Evolutionary conservation across 2,888 invertebrate species (phyloP).

Genomic region (Chirona hameri): DNA sequence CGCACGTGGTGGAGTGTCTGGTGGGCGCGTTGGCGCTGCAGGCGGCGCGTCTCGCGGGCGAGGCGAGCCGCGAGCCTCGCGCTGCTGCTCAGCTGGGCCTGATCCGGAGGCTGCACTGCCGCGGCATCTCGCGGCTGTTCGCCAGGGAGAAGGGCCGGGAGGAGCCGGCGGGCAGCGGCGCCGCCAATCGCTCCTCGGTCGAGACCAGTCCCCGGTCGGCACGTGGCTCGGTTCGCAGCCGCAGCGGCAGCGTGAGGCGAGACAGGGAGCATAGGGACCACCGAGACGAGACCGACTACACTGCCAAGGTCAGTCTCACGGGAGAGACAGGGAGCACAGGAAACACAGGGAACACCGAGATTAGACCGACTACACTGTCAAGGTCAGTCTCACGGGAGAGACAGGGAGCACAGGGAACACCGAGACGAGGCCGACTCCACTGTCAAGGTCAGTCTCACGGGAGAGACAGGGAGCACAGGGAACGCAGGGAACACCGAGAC

Average conservation of each 20-base stretch:
- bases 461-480: too few species aligned
- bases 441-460: too few species aligned
- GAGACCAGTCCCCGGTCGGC: constrained; percentile 11
- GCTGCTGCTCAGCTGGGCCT: neutral
- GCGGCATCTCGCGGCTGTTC: neutral
- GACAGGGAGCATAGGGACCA: too few species aligned
- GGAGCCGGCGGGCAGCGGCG: neutral
- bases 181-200: neutral
- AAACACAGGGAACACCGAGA: neutral
- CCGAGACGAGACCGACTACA: neutral
- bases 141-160: neutral
- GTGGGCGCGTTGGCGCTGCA: constrained; percentile 6
- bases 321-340: too few species aligned
- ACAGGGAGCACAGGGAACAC: too few species aligned
- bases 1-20: constrained; percentile 32
- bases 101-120: constrained; percentile 10
- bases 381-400: neutral
- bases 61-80: neutral
- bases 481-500: too few species aligned
- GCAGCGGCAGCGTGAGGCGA: neutral
- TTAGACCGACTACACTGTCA: neutral
- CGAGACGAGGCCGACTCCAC: too few species aligned
- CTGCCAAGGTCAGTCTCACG: neutral
- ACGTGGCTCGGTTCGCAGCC: neutral
- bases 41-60: constrained; percentile 2